phyloP scores from a whole-genome alignment of 2,797 vertebrate species.

The Paramormyrops hopkinsi region DNA sequence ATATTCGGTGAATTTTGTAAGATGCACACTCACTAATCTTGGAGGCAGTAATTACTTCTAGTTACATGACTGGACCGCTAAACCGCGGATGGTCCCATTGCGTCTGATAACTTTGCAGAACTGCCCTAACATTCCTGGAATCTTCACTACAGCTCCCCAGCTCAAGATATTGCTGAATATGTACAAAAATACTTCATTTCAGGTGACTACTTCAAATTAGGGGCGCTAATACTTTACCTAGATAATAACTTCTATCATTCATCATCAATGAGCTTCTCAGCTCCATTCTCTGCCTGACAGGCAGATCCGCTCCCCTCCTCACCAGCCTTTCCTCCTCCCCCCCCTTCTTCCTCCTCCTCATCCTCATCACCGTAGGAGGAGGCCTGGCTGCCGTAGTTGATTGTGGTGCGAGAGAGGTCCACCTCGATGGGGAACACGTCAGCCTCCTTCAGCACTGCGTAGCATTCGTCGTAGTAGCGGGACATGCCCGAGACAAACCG shows the following conservation, averaged over 20 bases:
- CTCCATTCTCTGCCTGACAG: slow-evolving; percentile 58
- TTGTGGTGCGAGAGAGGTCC: slow-evolving; percentile 87
- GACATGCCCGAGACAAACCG: slow-evolving; percentile 97
- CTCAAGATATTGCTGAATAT: slow-evolving; percentile 17
- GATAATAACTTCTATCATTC: slow-evolving; percentile 56
- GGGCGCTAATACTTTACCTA: slow-evolving; percentile 16
- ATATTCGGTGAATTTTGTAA: neutral
- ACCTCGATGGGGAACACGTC: slow-evolving; percentile 98
- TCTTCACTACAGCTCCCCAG: neutral
- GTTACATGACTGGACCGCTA: neutral
- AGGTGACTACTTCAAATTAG: slow-evolving; percentile 11
- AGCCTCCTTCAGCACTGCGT: slow-evolving; percentile 80
- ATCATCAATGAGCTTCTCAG: slow-evolving; percentile 66
- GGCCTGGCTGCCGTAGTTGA: slow-evolving; percentile 80
- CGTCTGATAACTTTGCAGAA: neutral
- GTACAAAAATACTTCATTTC: slow-evolving; percentile 14
- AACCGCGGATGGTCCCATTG: neutral
- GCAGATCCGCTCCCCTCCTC: slow-evolving; percentile 32
- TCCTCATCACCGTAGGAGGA: slow-evolving; percentile 67
- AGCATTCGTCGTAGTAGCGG: slow-evolving; percentile 91
- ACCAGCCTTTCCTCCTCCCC: slow-evolving; percentile 14
- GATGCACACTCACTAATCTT: neutral
- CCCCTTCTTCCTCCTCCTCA: slow-evolving; percentile 51
- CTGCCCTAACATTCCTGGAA: neutral
- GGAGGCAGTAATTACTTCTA: neutral